A percentile compares a stretch with the other conserved stretches of the same genome.
Conservation (phyloP, 2,113 vertebrate species). For the Solenodon paradoxus region DNA sequence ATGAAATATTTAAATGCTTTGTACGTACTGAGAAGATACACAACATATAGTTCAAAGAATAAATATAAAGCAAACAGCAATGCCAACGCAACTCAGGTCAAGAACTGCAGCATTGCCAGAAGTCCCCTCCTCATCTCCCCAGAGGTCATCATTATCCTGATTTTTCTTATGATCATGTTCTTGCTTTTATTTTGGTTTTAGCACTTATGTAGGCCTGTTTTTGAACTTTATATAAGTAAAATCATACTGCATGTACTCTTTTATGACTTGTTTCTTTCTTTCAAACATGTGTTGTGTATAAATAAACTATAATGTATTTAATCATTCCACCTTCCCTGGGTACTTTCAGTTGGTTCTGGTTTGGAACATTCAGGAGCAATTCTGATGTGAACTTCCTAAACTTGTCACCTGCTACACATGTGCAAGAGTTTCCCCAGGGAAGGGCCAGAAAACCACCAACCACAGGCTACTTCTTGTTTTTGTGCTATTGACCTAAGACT, state of each 20-base stretch:
- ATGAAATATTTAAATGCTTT: neutral
- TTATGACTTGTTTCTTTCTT: slow-evolving; percentile 45
- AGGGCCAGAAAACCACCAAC: neutral
- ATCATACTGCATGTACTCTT: neutral
- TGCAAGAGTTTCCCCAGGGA: neutral
- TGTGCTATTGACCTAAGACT: neutral
- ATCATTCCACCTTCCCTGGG: neutral
- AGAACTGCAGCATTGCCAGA: neutral
- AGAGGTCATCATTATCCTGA: neutral
- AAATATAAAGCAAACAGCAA: neutral
- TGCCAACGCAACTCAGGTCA: neutral
- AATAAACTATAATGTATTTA: neutral
- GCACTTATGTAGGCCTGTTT: neutral
- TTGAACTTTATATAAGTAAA: slow-evolving; percentile 45
- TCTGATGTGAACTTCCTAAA: neutral
- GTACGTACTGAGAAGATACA: neutral
- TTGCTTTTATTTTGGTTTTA: neutral
- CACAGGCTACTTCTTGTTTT: neutral
- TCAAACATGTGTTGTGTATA: neutral
- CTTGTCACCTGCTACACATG: neutral
- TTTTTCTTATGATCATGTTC: neutral
- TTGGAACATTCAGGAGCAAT: neutral
- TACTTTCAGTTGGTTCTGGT: neutral
- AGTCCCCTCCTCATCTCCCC: too few species aligned
- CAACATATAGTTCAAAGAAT: neutral